A percentile compares a stretch with the other conserved stretches of the same genome.
These are phyloP conservation scores for Hydropotes inermis DNA, from an alignment of 2,113 vertebrate genomes.

Conservation along the genomic window DNA sequence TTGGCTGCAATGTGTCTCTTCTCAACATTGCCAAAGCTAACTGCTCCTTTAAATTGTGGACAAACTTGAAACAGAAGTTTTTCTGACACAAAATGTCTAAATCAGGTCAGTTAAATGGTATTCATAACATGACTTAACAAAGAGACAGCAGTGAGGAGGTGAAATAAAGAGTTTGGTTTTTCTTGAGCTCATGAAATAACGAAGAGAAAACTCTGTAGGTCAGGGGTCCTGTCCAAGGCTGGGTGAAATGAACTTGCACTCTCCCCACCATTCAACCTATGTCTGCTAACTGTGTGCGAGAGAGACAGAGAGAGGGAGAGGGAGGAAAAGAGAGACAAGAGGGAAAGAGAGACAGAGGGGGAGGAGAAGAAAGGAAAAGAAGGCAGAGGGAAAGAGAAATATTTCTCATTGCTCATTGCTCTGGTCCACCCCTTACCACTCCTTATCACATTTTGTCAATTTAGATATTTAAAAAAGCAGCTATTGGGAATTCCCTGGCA, in stretches of 20 bases:
- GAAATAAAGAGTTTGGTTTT: not conserved
- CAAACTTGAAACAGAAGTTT: not conserved
- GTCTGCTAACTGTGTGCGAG: not conserved
- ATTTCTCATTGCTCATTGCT: not conserved
- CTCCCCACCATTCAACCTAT: not conserved
- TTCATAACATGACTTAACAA: not conserved
- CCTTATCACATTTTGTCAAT: not conserved
- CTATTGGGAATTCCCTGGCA: not conserved
- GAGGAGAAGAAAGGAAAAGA: not conserved
- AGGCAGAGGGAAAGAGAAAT: not conserved
- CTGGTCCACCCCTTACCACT: not conserved
- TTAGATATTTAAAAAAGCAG: not conserved
- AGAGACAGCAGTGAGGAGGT: not conserved
- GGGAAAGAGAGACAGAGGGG: not conserved
- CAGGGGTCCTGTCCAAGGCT: not conserved
- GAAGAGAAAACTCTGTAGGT: not conserved
- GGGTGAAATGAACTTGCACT: not conserved
- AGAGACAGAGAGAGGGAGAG: not conserved
- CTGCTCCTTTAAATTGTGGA: not conserved
- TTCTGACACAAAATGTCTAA: conserved; percentile 6
- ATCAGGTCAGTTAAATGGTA: not conserved
- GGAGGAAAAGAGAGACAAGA: not conserved
- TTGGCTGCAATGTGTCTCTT: not conserved
- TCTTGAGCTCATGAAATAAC: not conserved
- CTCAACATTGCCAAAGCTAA: not conserved